phyloP scores from a whole-genome alignment of 2,797 vertebrate genomes.

The Numenius phaeopus region DNA sequence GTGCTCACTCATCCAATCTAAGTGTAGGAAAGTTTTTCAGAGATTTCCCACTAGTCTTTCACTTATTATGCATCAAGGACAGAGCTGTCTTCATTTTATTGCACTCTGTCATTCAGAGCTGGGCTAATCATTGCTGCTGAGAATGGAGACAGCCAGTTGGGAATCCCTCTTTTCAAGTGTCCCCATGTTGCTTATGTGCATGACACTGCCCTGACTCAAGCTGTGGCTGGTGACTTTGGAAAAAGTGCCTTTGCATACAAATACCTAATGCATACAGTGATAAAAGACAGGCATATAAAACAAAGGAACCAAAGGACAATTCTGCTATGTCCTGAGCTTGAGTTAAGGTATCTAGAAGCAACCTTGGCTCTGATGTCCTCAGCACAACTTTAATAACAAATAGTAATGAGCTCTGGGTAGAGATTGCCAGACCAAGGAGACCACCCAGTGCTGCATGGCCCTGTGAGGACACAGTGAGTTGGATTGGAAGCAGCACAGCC shows the following conservation, averaged over 20 bases:
- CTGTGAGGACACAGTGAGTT: background rate
- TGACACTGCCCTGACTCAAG: background rate
- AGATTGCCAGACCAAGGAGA: background rate
- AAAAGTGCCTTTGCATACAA: background rate
- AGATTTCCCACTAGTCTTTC: constrained; percentile 2
- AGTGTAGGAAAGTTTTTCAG: constrained; percentile 2
- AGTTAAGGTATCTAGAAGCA: background rate
- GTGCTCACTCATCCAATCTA: background rate
- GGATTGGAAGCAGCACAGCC: background rate
- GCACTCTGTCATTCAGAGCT: constrained; percentile 31
- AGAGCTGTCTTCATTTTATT: constrained; percentile 50
- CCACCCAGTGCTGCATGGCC: background rate
- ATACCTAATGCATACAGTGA: background rate
- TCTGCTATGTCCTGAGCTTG: background rate
- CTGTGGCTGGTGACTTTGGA: background rate
- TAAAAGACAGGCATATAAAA: background rate
- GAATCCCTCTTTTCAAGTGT: constrained; percentile 16
- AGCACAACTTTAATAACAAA: background rate
- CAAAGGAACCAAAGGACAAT: background rate
- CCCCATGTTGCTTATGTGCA: background rate
- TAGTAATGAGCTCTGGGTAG: background rate
- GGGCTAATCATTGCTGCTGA: constrained; percentile 39
- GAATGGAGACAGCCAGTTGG: background rate
- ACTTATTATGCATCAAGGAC: constrained; percentile 35
- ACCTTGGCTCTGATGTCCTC: background rate